These are phyloP conservation scores for Saccopteryx bilineata DNA, from an alignment of 2,113 vertebrate species.

Conservation along the genomic window DNA sequence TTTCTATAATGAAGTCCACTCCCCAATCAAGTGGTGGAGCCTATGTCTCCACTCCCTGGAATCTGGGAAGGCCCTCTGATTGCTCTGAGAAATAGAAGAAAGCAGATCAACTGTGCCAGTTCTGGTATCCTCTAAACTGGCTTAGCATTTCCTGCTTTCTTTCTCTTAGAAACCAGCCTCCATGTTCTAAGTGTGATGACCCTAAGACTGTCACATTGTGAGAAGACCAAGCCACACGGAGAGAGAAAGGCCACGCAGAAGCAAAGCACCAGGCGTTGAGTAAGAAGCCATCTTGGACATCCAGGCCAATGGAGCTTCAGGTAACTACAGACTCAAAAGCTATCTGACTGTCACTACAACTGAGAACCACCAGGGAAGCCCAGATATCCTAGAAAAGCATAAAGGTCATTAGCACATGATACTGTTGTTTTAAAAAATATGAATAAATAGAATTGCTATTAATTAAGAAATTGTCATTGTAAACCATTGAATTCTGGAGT, in stretches of 20 bases:
- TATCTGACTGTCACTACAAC: background rate
- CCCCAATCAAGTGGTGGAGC: background rate
- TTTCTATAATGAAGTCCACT: background rate
- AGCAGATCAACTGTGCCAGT: background rate
- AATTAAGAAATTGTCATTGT: background rate
- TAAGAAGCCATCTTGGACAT: background rate
- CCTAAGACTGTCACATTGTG: background rate
- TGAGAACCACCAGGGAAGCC: background rate
- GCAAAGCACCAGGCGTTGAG: background rate
- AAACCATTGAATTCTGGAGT: background rate
- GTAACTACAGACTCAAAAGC: background rate
- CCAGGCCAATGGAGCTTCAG: background rate
- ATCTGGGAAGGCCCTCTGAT: background rate
- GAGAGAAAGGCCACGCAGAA: background rate
- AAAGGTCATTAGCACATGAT: background rate
- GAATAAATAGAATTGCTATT: background rate
- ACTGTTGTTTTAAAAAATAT: background rate
- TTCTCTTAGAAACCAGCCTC: constrained; percentile 40
- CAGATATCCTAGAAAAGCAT: background rate
- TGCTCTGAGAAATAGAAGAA: background rate
- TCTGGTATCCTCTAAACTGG: background rate
- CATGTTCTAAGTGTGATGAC: background rate
- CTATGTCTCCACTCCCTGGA: background rate
- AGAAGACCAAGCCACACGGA: background rate
- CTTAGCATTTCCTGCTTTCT: background rate